Percentiles rank a stretch among this genome's conserved stretches.
These are phyloP conservation scores for Calcarius ornatus DNA, from an alignment of 2,113 vertebrate species.

Conservation along the genomic window DNA sequence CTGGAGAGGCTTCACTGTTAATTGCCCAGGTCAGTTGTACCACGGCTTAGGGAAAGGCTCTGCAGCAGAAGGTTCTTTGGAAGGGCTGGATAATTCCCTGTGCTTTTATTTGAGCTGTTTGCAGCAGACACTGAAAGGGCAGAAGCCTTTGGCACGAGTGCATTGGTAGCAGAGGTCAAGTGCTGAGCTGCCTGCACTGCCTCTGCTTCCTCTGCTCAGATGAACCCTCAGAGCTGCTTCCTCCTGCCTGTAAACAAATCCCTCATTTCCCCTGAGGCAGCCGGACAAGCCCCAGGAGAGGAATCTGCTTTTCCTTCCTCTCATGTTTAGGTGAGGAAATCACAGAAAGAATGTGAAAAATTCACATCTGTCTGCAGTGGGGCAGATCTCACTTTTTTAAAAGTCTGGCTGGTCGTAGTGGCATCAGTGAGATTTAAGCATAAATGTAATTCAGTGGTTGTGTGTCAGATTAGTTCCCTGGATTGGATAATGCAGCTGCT, in stretches of 20 bases:
- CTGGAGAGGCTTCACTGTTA: background rate
- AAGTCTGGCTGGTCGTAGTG: background rate
- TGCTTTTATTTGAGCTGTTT: background rate
- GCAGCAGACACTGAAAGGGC: background rate
- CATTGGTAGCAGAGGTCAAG: background rate
- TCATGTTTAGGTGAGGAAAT: background rate
- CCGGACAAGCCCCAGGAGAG: background rate
- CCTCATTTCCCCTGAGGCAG: background rate
- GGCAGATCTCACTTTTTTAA: background rate
- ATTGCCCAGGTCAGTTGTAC: background rate
- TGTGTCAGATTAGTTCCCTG: background rate
- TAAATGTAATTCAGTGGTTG: background rate
- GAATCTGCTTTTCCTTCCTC: background rate
- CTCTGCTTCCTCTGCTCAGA: background rate
- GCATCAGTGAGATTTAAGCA: background rate
- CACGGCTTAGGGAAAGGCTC: background rate
- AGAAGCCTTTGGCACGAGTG: background rate
- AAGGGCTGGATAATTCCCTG: background rate
- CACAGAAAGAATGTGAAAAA: constrained; percentile 5
- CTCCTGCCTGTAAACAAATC: constrained; percentile 23
- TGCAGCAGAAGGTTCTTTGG: background rate
- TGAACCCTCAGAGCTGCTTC: background rate
- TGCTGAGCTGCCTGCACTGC: background rate
- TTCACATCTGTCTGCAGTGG: background rate
- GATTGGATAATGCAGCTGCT: background rate